Evolutionary conservation across 2,888 invertebrate species (phyloP).

Genomic region (Copidosoma aretas): DNA sequence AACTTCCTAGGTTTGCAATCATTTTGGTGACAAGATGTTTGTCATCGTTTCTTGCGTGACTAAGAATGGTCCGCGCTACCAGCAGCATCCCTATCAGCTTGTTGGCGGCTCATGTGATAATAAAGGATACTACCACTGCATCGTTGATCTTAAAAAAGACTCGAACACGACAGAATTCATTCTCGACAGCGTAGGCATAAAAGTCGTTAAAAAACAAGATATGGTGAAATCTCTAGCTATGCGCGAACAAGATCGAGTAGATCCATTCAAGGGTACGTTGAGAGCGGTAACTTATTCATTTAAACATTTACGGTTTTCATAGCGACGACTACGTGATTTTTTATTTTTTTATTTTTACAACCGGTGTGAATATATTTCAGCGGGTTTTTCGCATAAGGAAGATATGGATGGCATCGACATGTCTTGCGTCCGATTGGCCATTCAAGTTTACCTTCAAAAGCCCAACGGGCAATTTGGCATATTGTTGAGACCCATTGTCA

Average conservation of each 20-base stretch:
- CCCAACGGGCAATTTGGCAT: slow-evolving; percentile 62
- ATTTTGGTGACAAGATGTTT: slow-evolving; percentile 65
- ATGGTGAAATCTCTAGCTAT: slow-evolving; percentile 66
- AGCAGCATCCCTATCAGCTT: slow-evolving; percentile 68
- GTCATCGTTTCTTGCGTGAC: slow-evolving; percentile 71
- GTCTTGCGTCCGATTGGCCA: slow-evolving; percentile 68
- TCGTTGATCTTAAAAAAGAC: not conserved
- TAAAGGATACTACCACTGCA: slow-evolving; percentile 50
- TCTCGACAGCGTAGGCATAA: slow-evolving; percentile 69
- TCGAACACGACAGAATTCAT: slow-evolving; percentile 47
- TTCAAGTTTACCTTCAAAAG: slow-evolving; percentile 68
- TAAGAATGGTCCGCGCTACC: slow-evolving; percentile 65
- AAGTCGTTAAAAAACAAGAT: slow-evolving; percentile 70
- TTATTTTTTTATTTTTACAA: not conserved
- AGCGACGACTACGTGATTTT: not conserved
- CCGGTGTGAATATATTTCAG: not conserved
- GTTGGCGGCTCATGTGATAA: slow-evolving; percentile 63
- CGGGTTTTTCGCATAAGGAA: slow-evolving; percentile 66
- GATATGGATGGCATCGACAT: slow-evolving; percentile 67
- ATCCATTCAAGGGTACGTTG: slow-evolving; percentile 61
- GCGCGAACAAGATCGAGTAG: slow-evolving; percentile 67
- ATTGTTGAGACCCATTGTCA: slow-evolving; percentile 66
- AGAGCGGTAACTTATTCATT: too few species aligned
- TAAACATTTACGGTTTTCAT: too few species aligned
- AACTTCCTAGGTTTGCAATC: not conserved